phyloP scores from a whole-genome alignment of 2,797 vertebrate genomes.

The Anguilla megastoma region DNA sequence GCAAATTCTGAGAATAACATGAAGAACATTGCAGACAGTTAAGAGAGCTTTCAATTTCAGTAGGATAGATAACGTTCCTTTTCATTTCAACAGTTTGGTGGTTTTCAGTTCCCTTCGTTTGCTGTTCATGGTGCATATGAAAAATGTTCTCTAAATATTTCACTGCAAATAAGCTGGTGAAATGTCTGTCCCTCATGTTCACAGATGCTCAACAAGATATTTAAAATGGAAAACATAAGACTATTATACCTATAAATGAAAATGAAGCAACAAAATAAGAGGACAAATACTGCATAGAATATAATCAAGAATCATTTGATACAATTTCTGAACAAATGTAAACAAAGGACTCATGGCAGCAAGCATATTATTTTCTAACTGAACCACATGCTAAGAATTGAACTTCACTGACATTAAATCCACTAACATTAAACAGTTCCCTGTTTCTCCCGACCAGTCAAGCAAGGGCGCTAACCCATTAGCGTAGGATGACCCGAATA shows the following conservation, averaged over 20 bases:
- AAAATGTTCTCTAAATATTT: background rate
- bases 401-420: too few relatives aligned
- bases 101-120: background rate
- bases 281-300: background rate
- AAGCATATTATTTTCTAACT: background rate
- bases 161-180: too few relatives aligned
- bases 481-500: background rate
- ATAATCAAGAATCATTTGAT: background rate
- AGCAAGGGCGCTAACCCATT: background rate
- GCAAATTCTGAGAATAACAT: background rate
- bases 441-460: background rate
- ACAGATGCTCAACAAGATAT: background rate
- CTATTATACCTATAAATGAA: background rate
- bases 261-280: background rate
- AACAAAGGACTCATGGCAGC: background rate
- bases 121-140: background rate
- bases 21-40: background rate
- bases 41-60: background rate
- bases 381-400: too few relatives aligned
- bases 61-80: background rate
- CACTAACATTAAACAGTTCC: too few relatives aligned
- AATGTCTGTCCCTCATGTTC: background rate
- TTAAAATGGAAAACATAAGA: background rate
- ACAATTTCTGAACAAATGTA: background rate
- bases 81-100: background rate